Percentiles rank a stretch among this genome's conserved stretches.
These are phyloP conservation scores for Dendroctonus ponderosae DNA, from an alignment of 1,140 invertebrate genomes.

Conservation along the genomic window DNA sequence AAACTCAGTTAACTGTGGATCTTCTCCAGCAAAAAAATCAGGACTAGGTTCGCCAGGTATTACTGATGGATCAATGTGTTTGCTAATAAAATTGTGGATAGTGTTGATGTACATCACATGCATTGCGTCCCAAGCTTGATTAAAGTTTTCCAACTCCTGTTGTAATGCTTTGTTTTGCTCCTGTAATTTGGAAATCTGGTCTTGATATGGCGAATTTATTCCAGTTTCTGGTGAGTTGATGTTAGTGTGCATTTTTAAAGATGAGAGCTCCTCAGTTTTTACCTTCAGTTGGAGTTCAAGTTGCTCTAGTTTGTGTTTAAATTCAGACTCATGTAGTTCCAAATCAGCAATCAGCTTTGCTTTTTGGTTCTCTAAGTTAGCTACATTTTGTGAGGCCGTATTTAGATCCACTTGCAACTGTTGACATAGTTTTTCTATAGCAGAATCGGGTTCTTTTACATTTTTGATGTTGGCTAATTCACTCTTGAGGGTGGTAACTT, in stretches of 20 bases:
- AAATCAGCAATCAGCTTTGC: no score
- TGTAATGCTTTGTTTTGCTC: slow-evolving; percentile 15
- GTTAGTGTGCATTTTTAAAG: no score
- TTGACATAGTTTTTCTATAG: not conserved
- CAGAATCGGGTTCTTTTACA: not conserved
- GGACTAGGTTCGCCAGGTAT: not conserved
- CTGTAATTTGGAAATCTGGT: not conserved
- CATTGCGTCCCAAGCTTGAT: slow-evolving; percentile 31
- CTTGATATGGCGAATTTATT: no score
- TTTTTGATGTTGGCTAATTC: slow-evolving; percentile 17
- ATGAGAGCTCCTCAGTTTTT: no score
- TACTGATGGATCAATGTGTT: slow-evolving; percentile 51
- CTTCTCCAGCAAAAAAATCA: slow-evolving; percentile 11
- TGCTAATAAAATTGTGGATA: slow-evolving; percentile 54
- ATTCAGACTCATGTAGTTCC: no score
- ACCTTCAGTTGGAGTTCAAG: no score
- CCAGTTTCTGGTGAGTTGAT: no score
- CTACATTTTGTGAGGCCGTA: no score
- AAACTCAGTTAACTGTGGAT: slow-evolving; percentile 36
- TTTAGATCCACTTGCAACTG: no score
- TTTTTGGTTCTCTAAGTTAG: no score
- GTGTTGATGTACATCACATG: slow-evolving; percentile 47
- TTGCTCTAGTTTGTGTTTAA: no score
- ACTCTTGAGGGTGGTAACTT: slow-evolving; percentile 38
- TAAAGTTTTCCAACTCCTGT: slow-evolving; percentile 7